phyloP scores from a whole-genome alignment of 2,113 vertebrate genomes.

The Corvus moneduloides region DNA sequence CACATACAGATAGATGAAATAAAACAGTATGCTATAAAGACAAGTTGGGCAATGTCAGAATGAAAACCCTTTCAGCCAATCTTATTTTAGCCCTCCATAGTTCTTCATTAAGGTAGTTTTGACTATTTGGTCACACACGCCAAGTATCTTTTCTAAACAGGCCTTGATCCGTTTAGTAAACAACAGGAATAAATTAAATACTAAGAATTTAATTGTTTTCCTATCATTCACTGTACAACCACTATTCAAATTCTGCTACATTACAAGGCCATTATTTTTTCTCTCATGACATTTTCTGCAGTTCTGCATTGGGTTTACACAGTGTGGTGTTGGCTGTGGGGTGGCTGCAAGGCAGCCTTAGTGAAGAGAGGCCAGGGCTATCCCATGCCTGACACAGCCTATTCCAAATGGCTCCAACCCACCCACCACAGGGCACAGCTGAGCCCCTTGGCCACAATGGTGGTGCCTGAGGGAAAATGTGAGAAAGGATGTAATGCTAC shows the following conservation, averaged over 20 bases:
- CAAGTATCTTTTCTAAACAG: neutral
- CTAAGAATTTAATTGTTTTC: neutral
- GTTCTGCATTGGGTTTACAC: neutral
- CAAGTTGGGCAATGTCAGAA: neutral
- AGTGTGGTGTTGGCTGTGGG: accelerated
- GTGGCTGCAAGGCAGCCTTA: neutral
- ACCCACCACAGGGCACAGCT: accelerated
- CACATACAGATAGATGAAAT: neutral
- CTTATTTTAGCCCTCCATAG: neutral
- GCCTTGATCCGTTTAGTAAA: neutral
- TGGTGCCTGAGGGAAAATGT: accelerated
- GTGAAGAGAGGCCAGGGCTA: accelerated
- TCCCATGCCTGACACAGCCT: accelerated
- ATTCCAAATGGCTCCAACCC: accelerated
- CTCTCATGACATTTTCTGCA: neutral
- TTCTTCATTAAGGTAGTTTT: neutral
- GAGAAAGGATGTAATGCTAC: neutral
- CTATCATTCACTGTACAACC: neutral
- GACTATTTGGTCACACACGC: neutral
- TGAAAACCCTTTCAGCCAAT: neutral
- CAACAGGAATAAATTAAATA: neutral
- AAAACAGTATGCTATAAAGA: neutral
- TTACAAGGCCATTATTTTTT: neutral
- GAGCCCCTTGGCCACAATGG: neutral
- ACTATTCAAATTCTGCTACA: neutral